Conservation (phyloP, 2,113 vertebrate species). For the Chaenocephalus aceratus region DNA sequence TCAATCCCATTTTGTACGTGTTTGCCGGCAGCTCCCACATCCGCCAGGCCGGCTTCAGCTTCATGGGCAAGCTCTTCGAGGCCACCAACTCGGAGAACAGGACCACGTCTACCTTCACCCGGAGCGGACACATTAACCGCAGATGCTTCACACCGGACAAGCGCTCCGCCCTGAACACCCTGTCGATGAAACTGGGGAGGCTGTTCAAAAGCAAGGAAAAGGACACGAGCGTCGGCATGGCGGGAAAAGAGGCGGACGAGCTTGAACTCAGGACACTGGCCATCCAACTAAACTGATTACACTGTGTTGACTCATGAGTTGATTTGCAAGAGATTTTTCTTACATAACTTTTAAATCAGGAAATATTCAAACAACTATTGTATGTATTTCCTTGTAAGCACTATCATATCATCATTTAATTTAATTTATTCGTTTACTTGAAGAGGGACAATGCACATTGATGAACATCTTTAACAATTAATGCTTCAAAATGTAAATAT, state of each 20-base stretch:
- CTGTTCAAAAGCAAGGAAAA: conserved; percentile 42
- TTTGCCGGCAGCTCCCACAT: conserved; percentile 88
- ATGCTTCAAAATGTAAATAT: no score
- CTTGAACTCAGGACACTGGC: conserved; percentile 70
- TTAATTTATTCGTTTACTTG: no score
- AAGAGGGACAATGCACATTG: no score
- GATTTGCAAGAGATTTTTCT: neutral
- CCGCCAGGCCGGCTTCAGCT: conserved; percentile 84
- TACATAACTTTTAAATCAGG: neutral
- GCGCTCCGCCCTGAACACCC: conserved; percentile 50
- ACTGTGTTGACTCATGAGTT: neutral
- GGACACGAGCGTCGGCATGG: neutral
- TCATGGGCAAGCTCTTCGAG: conserved; percentile 89
- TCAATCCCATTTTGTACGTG: conserved; percentile 91
- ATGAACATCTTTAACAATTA: no score
- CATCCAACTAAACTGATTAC: neutral
- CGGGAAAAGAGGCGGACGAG: neutral
- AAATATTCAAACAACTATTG: no score
- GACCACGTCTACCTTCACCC: conserved; percentile 38
- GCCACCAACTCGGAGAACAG: conserved; percentile 84
- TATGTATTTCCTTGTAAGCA: no score
- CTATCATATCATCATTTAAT: no score
- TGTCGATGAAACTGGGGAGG: conserved; percentile 62
- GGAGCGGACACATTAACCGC: conserved; percentile 37
- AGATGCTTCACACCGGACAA: conserved; percentile 58